Base-by-base conservation (phyloP, 2,797 vertebrate genomes). In the Hyperoplus lanceolatus region DNA sequence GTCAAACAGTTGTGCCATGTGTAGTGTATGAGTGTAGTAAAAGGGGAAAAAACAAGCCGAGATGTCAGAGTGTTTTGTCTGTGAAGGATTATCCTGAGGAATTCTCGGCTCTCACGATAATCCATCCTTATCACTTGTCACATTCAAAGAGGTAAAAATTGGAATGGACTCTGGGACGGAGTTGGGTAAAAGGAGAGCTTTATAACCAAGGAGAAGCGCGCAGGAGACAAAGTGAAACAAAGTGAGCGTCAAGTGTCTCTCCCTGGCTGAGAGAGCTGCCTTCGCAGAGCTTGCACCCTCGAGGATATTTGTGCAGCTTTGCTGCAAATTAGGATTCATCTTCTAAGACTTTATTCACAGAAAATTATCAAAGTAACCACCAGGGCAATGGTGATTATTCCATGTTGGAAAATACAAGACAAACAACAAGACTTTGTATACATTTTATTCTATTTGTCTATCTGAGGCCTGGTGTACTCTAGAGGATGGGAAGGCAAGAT, bases 131-230 rank as follows among this genome's bases (percentile, higher is more conserved):
- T 94, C 92, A 89, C 86, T 87, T 86, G 85, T 90, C 89, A 84
- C 74, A 81, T 94, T 95, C 84, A 94, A 93, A 95, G 88, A 87
- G 83, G 86, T 87, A 93, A 89, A 92, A 93, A 95, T 91, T 92
- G 91, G 85, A 93, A 90, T 84, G 79, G 86, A 92, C 90, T 89
- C 73, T 88, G 79, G 87, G 79, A 87, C 51, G 60, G 87, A 83
- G 87, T 88, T 86, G 67, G 80, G 77, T 87, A 89, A 91, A 90
- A 84, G 91, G 82, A 83, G 88, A 92, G 85, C 85, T 92, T 90
- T 89, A 91, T 77, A 83, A 92, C 87, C 78, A 79, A 80, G 76
- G 75, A 89, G 87, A 77, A 71, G 67, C 50, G 43, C 74, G 80
- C 71, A 63, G 80, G 82, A 89, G 84, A 90, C 85, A 84, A 90